Base-by-base conservation (phyloP, 2,113 vertebrate genomes). In the Hymenochirus boettgeri region DNA sequence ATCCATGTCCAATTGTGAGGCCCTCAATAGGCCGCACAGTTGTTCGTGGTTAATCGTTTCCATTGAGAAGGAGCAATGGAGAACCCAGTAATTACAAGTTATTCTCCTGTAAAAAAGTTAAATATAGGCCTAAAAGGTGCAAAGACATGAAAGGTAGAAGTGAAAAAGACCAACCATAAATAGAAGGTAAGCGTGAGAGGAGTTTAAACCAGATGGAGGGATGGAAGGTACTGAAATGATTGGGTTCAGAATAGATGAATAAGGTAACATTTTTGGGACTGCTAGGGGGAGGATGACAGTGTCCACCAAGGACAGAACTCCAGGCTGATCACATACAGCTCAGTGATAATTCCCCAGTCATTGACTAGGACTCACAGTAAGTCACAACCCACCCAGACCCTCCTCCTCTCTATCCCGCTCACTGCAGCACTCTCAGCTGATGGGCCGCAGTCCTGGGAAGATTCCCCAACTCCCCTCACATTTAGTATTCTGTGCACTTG, bases 401-500 rank as follows among this genome's bases (percentile, higher is more conserved):
- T 7, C 19, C 19, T 9, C 46, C 46, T 18, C 45, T 5, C 48
- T 24, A 23, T 51, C 51, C 13, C 51, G 7, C 22, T 24, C 18
- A n/a, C 37, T 23, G 52, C 52, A 6, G 62, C 17, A 9, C 15
- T 19, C 29, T 13, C 54, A 8, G 12, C 17, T 31, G 24, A 22
- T 31, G 18, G 37, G 42, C 24, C 37, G 46, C 31, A 35, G 9
- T 45, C 18, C 26, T 15, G 17, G n/a, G n/a, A n/a, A 37, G 27
- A 57, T 24, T 24, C 25, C 17, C 42, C 31, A n/a, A 10, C 31
- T 53, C 19, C n/a, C n/a, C 25, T 3, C 17, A 42, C 25, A 24
- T 53, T 69, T 60, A 69, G 57, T 60, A 69, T 69, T 69, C 65
- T 23, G 57, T 33, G 65, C 65, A 69, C 65, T 69, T 69, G 65